These are phyloP conservation scores for Platichthys stellatus DNA, from an alignment of 2,113 vertebrate species.

Conservation along the genomic window DNA sequence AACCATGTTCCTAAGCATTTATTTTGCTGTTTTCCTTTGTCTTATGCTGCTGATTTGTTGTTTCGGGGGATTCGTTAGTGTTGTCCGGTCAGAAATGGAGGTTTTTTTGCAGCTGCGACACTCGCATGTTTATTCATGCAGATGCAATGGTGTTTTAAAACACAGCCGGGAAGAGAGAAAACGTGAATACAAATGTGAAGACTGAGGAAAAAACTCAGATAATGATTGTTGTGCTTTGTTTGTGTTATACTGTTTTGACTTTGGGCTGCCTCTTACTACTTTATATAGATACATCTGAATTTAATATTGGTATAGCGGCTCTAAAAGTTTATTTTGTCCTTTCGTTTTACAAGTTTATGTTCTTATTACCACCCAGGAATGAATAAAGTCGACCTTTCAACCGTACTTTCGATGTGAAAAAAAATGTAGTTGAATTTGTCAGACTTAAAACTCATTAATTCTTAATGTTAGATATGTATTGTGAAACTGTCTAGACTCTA, in stretches of 20 bases:
- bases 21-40: constrained; percentile 41
- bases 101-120: constrained; percentile 41
- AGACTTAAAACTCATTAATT: too few species aligned
- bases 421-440: too few species aligned
- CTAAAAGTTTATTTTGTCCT: background rate
- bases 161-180: background rate
- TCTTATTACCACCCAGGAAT: background rate
- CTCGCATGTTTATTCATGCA: constrained; percentile 34
- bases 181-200: background rate
- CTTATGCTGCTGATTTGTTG: constrained; percentile 34
- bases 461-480: too few species aligned
- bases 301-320: background rate
- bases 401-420: too few species aligned
- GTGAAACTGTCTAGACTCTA: too few species aligned
- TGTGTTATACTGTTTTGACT: too few species aligned
- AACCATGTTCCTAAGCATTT: constrained; percentile 35
- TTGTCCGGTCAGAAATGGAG: constrained; percentile 27
- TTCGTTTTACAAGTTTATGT: too few species aligned
- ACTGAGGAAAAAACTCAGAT: background rate
- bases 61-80: constrained; percentile 44
- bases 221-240: too few species aligned
- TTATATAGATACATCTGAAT: background rate
- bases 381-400: background rate
- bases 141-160: constrained; percentile 22
- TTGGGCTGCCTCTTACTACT: too few species aligned